Base-by-base conservation (phyloP, 2,888 invertebrate species). In the Cordilura impudica region DNA sequence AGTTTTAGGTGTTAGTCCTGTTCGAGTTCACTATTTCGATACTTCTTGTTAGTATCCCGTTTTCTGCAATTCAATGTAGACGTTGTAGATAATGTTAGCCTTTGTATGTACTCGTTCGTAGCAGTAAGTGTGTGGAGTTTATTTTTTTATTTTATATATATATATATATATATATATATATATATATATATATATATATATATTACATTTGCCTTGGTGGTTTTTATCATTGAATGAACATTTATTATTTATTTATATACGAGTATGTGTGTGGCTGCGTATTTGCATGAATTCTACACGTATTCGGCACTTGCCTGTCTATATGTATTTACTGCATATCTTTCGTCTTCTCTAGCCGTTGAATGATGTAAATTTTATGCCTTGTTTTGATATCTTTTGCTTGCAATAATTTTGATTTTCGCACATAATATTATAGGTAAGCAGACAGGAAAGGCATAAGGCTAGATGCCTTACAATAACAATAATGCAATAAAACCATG, bases 61-160 rank as follows among this genome's bases (percentile, higher is more conserved):
- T 31, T 49, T 56, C 70, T 63, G 43, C 66, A 18, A 39, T 63
- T 76, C 72, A 72, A 19, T 65, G 5, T 5, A 66, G 21, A 53
- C 69, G 56, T 66, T 82, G 77, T 54, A 70, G 12, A 69, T 70
- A 12, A 23, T 51, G 12, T 58, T 23, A 23, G 49, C 53, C 43
- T 63, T 51, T 49, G 6, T 29, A 60, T 31, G 43, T 35, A 6
- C 60, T 35, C 81, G 81, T 31, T 16, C 66, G 72, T 83, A 72
- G 29, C 71, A 81, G 78, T 81, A 61, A 84, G 84, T 84, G 81
- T 82, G 81, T 86, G 85, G 85, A 85, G 84, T 84, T 86, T 86
- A n/a, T n/a, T n/a, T n/a, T n/a, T n/a, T n/a, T n/a, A n/a, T n/a
- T n/a, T n/a, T n/a, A n/a, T n/a, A n/a, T n/a, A n/a, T n/a, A n/a